A percentile compares a stretch with the other conserved stretches of the same genome.
These are phyloP conservation scores for Astyanax mexicanus DNA, from an alignment of 2,797 vertebrate genomes.

Conservation along the genomic window DNA sequence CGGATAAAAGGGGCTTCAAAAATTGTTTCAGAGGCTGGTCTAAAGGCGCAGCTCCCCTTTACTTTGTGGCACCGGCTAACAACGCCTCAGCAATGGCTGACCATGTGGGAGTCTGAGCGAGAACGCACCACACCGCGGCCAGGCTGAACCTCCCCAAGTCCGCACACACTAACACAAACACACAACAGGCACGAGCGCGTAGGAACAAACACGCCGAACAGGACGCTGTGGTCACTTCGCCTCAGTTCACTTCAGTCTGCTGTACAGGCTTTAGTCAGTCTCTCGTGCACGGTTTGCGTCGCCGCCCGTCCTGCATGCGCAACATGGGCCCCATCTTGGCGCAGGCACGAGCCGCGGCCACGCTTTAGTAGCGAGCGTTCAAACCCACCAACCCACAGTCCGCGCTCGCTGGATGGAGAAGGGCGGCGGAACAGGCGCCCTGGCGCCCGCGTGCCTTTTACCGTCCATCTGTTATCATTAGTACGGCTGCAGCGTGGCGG, in stretches of 20 bases:
- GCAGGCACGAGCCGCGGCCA: slow-evolving; percentile 37
- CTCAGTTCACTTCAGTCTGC: neutral
- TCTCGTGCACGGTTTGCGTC: slow-evolving; percentile 40
- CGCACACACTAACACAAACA: slow-evolving; percentile 14
- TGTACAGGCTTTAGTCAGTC: slow-evolving; percentile 10
- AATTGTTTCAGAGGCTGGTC: neutral
- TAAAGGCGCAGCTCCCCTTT: neutral
- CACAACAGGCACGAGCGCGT: slow-evolving; percentile 1
- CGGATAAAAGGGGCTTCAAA: neutral
- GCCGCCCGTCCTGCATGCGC: slow-evolving; percentile 56
- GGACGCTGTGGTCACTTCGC: slow-evolving; percentile 1
- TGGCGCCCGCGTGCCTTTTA: slow-evolving; percentile 51
- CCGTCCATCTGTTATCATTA: slow-evolving; percentile 92
- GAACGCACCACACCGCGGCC: slow-evolving; percentile 50
- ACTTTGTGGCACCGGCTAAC: slow-evolving; percentile 25
- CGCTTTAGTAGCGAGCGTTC: slow-evolving; percentile 38
- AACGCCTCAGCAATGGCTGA: slow-evolving; percentile 41
- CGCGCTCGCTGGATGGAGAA: neutral
- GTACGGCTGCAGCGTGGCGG: slow-evolving; percentile 93
- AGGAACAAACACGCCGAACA: neutral
- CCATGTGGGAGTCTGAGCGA: slow-evolving; percentile 51
- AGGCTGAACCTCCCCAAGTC: slow-evolving; percentile 49
- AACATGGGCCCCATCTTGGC: slow-evolving; percentile 50
- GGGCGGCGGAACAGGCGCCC: neutral
- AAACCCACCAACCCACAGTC: neutral